phyloP scores from a whole-genome alignment of 2,797 vertebrate genomes.

The Eulemur mongoz region DNA sequence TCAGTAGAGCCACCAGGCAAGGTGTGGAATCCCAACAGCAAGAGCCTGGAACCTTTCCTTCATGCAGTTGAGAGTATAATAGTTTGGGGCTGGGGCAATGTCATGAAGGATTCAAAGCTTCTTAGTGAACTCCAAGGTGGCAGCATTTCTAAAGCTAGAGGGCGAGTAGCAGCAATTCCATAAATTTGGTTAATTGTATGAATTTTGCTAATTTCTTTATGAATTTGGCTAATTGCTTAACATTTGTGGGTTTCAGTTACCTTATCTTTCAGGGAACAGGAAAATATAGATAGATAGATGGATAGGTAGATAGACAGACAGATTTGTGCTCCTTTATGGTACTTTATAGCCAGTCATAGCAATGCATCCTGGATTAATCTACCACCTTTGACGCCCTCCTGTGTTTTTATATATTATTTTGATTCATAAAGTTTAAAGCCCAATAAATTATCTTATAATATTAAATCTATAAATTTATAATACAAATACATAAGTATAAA shows the following conservation, averaged over 20 bases:
- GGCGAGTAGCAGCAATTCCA: background rate
- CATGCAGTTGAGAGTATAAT: background rate
- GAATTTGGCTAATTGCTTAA: background rate
- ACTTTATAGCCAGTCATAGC: background rate
- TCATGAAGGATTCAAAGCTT: background rate
- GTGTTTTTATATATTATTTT: slow-evolving; percentile 20
- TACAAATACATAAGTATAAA: slow-evolving; percentile 1
- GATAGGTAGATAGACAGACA: background rate
- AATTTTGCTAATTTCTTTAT: background rate
- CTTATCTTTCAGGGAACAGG: background rate
- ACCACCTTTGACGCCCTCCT: background rate
- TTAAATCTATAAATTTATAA: slow-evolving; percentile 43
- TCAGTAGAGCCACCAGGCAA: background rate
- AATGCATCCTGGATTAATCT: background rate
- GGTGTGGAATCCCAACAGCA: background rate
- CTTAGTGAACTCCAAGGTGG: background rate
- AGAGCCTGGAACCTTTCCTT: background rate
- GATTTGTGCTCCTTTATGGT: background rate
- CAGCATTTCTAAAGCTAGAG: background rate
- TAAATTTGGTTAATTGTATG: background rate
- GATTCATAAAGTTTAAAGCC: slow-evolving; percentile 4
- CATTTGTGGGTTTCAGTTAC: background rate
- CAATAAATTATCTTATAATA: slow-evolving; percentile 3
- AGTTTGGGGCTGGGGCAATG: background rate
- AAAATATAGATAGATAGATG: background rate